Evolutionary conservation across 2,113 vertebrate species (phyloP).

Genomic region (Dolichallabes microphthalmus): DNA sequence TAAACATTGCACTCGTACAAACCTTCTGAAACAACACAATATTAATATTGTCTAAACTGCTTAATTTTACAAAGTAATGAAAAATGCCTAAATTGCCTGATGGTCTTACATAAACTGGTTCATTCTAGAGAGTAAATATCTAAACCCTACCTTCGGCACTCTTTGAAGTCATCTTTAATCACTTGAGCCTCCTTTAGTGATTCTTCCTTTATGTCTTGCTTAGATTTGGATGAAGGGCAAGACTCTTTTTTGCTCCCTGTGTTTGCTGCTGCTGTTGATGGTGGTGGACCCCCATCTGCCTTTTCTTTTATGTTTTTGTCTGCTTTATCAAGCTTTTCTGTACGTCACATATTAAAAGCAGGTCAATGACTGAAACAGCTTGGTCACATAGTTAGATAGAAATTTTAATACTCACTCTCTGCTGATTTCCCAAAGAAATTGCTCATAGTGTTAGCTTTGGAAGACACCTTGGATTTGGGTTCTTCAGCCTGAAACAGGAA

Average conservation of each 20-base stretch:
- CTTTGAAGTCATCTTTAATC: slow-evolving; percentile 49
- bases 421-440: slow-evolving; percentile 91
- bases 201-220: slow-evolving; percentile 65
- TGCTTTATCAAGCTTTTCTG: slow-evolving; percentile 57
- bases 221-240: slow-evolving; percentile 58
- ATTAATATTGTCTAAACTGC: neutral
- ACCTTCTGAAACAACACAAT: neutral
- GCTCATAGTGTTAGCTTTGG: slow-evolving; percentile 72
- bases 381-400: neutral
- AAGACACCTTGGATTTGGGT: slow-evolving; percentile 72
- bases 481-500: slow-evolving; percentile 72
- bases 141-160: slow-evolving; percentile 62
- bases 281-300: slow-evolving; percentile 37
- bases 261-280: slow-evolving; percentile 1
- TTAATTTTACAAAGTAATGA: neutral
- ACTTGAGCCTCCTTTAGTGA: slow-evolving; percentile 37
- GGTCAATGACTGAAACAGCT: neutral
- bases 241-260: slow-evolving; percentile 59
- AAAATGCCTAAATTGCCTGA: neutral
- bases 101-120: neutral
- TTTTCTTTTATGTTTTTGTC: slow-evolving; percentile 61
- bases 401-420: slow-evolving; percentile 76
- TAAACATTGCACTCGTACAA: neutral
- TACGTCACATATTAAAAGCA: neutral
- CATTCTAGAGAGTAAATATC: neutral